Evolutionary conservation across 2,113 vertebrate genomes (phyloP).

Genomic region (Limnothrissa miodon): DNA sequence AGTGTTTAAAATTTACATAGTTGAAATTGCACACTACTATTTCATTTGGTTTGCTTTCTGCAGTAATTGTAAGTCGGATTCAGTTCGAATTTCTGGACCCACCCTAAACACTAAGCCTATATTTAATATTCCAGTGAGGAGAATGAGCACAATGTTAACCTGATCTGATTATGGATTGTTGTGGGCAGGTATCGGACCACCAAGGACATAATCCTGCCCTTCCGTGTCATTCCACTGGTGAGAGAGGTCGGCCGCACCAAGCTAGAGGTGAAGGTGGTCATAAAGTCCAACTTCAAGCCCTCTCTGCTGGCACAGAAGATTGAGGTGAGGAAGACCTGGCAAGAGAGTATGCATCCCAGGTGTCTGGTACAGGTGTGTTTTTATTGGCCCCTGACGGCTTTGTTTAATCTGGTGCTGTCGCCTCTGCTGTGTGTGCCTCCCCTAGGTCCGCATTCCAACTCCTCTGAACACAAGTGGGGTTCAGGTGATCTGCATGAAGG

Average conservation of each 20-base stretch:
- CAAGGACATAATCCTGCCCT: conserved; percentile 98
- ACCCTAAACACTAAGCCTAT: too few species aligned
- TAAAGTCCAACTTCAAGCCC: conserved; percentile 99
- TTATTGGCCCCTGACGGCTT: background rate
- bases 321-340: conserved; percentile 75
- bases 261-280: conserved; percentile 97
- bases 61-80: too few species aligned
- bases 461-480: conserved; percentile 98
- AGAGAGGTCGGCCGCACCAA: conserved; percentile 97
- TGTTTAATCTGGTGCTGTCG: background rate
- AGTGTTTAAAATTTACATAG: too few species aligned
- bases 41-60: too few species aligned
- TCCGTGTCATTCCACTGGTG: conserved; percentile 95
- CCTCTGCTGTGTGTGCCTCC: background rate
- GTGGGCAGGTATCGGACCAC: conserved; percentile 93
- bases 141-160: background rate
- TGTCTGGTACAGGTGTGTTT: background rate
- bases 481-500: conserved; percentile 99
- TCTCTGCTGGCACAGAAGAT: conserved; percentile 98
- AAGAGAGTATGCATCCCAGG: background rate
- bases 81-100: too few species aligned
- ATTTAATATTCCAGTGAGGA: too few species aligned
- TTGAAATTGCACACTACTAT: too few species aligned
- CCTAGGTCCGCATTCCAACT: conserved; percentile 93
- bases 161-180: background rate